These are phyloP conservation scores for Dendrocincla tyrannina DNA, from an alignment of 2,797 vertebrate species.

Conservation along the genomic window DNA sequence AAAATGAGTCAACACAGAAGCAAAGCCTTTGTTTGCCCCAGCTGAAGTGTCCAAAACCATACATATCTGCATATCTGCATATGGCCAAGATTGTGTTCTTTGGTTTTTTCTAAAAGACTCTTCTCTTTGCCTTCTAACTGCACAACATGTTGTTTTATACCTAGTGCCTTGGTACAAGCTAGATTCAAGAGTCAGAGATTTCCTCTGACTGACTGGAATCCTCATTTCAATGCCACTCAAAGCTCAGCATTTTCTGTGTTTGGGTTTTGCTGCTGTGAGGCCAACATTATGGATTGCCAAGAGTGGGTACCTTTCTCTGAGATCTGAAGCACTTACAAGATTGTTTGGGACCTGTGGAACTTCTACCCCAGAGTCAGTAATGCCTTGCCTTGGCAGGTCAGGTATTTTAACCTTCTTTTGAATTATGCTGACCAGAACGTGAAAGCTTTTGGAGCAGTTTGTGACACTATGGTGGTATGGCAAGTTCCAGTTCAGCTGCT, in stretches of 20 bases:
- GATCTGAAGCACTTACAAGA: background rate
- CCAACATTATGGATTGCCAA: background rate
- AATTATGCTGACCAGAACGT: background rate
- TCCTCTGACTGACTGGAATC: background rate
- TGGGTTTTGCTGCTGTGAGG: background rate
- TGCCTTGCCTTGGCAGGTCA: background rate
- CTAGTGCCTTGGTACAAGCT: background rate
- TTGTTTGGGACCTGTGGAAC: background rate
- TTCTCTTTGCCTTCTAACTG: background rate
- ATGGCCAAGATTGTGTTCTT: background rate
- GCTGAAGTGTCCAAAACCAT: background rate
- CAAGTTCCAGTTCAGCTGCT: background rate
- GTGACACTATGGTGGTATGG: background rate
- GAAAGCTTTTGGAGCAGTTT: background rate
- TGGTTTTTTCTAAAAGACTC: background rate
- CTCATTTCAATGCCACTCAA: background rate
- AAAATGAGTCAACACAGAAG: background rate
- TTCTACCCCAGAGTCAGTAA: background rate
- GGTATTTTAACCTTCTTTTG: background rate
- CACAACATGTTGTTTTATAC: background rate
- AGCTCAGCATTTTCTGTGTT: background rate
- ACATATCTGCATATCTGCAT: background rate
- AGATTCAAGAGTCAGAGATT: background rate
- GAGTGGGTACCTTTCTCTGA: background rate
- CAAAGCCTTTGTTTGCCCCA: background rate